phyloP scores from a whole-genome alignment of 2,797 vertebrate species.

The Scomberomorus guttatus region DNA sequence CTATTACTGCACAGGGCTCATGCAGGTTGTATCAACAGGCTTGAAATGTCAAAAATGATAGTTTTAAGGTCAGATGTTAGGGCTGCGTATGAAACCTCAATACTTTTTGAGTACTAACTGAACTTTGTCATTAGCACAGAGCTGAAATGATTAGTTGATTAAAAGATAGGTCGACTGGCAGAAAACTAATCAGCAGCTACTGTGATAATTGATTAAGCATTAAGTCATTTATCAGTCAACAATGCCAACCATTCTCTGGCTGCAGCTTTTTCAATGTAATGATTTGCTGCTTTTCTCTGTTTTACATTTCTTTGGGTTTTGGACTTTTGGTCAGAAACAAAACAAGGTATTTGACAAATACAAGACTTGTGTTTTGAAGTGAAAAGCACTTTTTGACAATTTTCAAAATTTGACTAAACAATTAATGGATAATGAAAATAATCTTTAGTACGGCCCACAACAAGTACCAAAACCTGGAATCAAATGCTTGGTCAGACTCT shows the following conservation, averaged over 20 bases:
- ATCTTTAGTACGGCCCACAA: background rate
- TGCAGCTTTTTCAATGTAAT: background rate
- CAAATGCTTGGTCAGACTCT: background rate
- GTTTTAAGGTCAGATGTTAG: background rate
- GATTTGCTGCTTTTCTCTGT: background rate
- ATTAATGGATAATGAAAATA: background rate
- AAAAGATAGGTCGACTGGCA: no score
- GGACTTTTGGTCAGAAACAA: background rate
- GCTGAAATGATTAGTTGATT: background rate
- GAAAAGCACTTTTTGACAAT: no score
- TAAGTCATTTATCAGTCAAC: background rate
- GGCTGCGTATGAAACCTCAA: no score
- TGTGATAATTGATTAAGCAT: no score
- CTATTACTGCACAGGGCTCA: background rate
- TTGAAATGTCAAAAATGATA: background rate
- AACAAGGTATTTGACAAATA: no score
- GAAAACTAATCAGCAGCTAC: no score
- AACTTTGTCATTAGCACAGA: background rate
- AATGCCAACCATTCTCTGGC: background rate
- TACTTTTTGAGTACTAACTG: no score
- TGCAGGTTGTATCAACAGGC: background rate
- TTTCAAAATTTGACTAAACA: no score
- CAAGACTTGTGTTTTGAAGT: no score
- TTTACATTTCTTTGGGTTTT: background rate
- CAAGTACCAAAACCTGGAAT: background rate